These are phyloP conservation scores for Euphonia xanthogaster DNA, from an alignment of 2,797 vertebrate genomes.

Conservation along the genomic window DNA sequence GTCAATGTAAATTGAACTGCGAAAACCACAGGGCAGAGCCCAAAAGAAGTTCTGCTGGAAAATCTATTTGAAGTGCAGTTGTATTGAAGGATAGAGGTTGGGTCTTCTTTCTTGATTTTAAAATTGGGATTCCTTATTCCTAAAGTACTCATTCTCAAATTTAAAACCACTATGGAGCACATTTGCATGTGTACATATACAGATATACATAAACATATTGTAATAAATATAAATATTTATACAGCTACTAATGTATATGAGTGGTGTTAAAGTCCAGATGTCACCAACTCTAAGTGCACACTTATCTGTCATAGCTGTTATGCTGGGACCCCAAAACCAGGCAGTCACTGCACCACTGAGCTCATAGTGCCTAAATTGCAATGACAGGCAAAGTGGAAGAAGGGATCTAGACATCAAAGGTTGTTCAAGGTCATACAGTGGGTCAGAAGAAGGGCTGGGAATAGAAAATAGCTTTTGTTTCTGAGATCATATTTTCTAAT, in stretches of 20 bases:
- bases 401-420: conserved; percentile 10
- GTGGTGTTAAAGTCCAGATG: neutral
- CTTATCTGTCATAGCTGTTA: neutral
- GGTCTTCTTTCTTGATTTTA: neutral
- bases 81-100: neutral
- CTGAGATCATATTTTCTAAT: conserved; percentile 20
- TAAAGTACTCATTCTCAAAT: neutral
- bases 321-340: neutral
- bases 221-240: neutral
- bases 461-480: conserved; percentile 3
- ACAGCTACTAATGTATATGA: neutral
- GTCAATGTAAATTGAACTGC: neutral
- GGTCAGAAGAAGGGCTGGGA: neutral
- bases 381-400: neutral
- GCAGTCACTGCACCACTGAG: neutral
- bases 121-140: neutral
- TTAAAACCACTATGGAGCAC: neutral
- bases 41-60: neutral
- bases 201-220: neutral
- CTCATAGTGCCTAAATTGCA: neutral
- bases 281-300: neutral
- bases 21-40: neutral
- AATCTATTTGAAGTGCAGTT: neutral
- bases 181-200: neutral
- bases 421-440: conserved; percentile 7